Base-by-base conservation (phyloP, 1,140 invertebrate species). In the Danaus plexippus region DNA sequence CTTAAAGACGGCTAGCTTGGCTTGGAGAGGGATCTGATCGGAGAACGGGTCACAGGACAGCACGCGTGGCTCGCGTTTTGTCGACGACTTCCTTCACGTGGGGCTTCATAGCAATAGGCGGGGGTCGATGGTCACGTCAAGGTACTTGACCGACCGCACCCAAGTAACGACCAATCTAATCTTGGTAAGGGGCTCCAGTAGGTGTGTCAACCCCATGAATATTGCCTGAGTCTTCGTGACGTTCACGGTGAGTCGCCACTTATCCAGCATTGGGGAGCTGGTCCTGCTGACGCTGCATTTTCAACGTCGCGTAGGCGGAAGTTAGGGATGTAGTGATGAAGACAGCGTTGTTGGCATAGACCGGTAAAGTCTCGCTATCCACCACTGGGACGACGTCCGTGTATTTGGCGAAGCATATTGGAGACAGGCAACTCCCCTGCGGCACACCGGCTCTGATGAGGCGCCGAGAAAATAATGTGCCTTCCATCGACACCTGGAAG, bases 161-260 rank as follows among this genome's bases (percentile, higher is more conserved):
- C 53, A 55, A 5, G 1, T 12, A 11, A 55, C 5, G 8, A 9
- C 32, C 46, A 41, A 32, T 3, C 32, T 46, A 1, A 15, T 15
- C 15, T 1, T 15, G 15, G 15, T 15, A 15, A 15, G 15, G 3
- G 15, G 15, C 15, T 1, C 15, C 15, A n/a, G n/a, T n/a, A n/a
- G n/a, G n/a, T n/a, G n/a, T n/a, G n/a, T n/a, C n/a, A n/a, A n/a
- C n/a, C n/a, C n/a, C n/a, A n/a, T n/a, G n/a, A n/a, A n/a, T 1
- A 22, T 7, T 7, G 66, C 58, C 49, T 65, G 67, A 0, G 64
- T 65, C 18, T 69, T 71, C n/a, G 15, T 46, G 2, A 53, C 58
- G 46, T 72, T 69, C 9, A 59, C 62, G 43, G 57, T 32, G 1
- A 72, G 43, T 7, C 66, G 43, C 61, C 63, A 68, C 9, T 45